Evolutionary conservation across 1,140 invertebrate genomes (phyloP), one percentile per base, ranked within the genome.

Genomic region (Adelges cooleyi): DNA sequence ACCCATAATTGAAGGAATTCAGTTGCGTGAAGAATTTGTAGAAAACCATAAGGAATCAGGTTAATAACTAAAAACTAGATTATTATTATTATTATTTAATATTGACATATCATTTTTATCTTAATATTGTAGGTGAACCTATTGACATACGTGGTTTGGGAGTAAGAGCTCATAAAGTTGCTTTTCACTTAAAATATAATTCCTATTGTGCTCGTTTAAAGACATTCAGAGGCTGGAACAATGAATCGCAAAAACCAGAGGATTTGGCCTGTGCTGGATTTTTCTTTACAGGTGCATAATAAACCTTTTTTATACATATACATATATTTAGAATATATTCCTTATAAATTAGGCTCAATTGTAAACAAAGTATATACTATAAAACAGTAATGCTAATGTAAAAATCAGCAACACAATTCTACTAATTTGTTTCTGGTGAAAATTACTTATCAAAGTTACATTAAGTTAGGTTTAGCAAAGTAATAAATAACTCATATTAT

Each of bases 221-320:
- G 50, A 83, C 85, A 10, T 90, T 84, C 73, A 70, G 66, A 20
- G 74, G 75, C 44, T 87, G 85, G 85, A 74, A 77, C 18, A 65
- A 77, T 29, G 74, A 84, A 36, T 79, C 78, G 51, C 85, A 86
- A 73, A 80, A 79, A 15, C 83, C 85, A 1, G 79, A 83, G 66
- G 74, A 80, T 51, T 73, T 92, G 49, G 83, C 86, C 1, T 78
- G 80, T 66, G 85, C 87, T 67, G 89, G 89, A 33, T 89, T 91
- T 71, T 90, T 84, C 74, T 90, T 87, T 75, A 77, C 79, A 70
- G 82, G 84, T 80, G 68, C 25, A 6, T 22, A 51, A 53, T 54
- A 65, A 49, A 23, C 11, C 38, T 65, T 17, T n/a, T 40, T 10
- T 10, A 40, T 40, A 10, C n/a, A 40, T n/a, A 40, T 40, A 10